A percentile compares a stretch with the other conserved stretches of the same genome.
Conservation (phyloP, 23 tunicate genomes). For the Pegea sp. region DNA sequence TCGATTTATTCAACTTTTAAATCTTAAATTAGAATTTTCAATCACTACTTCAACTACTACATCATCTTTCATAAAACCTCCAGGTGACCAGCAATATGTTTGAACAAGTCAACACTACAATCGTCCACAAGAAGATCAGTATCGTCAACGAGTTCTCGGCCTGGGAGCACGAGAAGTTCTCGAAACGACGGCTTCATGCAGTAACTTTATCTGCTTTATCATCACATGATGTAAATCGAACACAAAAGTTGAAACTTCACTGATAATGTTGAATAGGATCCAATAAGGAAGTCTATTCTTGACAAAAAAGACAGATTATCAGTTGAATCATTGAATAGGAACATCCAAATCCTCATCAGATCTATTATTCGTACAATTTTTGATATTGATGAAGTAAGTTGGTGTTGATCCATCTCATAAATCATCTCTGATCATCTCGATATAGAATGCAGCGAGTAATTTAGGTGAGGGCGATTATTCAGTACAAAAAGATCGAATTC, state of each 20-base stretch:
- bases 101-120: slow-evolving; percentile 11
- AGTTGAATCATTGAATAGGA: slow-evolving; percentile 20
- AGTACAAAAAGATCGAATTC: slow-evolving; percentile 30
- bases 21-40: too few species aligned
- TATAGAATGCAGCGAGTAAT: not conserved
- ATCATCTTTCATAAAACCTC: not conserved
- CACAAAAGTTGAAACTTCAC: too few species aligned
- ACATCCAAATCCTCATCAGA: slow-evolving; percentile 30
- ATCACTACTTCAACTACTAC: not conserved
- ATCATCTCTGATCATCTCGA: not conserved
- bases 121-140: slow-evolving; percentile 76
- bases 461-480: slow-evolving; percentile 34
- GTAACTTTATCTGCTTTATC: slow-evolving; percentile 51
- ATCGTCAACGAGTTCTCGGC: slow-evolving; percentile 41
- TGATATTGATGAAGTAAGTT: slow-evolving; percentile 25
- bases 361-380: slow-evolving; percentile 33
- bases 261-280: too few species aligned
- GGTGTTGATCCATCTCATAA: not conserved
- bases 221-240: slow-evolving; percentile 26
- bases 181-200: slow-evolving; percentile 61
- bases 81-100: not conserved
- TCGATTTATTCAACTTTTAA: too few species aligned
- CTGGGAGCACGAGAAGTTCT: slow-evolving; percentile 80
- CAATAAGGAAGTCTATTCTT: slow-evolving; percentile 41
- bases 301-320: slow-evolving; percentile 30